Evolutionary conservation across 2,888 invertebrate genomes (phyloP).

Genomic region (Megastigmus dorsalis): DNA sequence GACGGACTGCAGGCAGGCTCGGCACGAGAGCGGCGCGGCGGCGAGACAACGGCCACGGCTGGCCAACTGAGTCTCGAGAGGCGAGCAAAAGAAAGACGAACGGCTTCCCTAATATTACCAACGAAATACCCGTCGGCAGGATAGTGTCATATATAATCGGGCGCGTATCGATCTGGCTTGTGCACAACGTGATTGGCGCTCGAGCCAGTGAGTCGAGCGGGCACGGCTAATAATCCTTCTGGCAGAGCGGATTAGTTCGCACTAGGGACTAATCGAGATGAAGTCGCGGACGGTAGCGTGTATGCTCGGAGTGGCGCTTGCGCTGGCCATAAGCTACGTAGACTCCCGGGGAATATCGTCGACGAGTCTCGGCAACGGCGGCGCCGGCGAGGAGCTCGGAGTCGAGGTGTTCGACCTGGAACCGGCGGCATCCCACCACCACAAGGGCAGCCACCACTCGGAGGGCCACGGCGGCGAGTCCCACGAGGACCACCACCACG

Average conservation of each 20-base stretch:
- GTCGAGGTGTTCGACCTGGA: slow-evolving; percentile 73
- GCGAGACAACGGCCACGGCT: neutral
- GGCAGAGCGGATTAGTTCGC: too few species aligned
- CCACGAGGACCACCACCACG: slow-evolving; percentile 79
- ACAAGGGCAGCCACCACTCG: slow-evolving; percentile 76
- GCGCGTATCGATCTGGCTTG: slow-evolving; percentile 58
- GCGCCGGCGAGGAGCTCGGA: neutral
- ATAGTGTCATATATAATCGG: slow-evolving; percentile 67
- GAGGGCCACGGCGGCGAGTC: slow-evolving; percentile 82
- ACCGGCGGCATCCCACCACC: slow-evolving; percentile 74
- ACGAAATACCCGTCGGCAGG: slow-evolving; percentile 58
- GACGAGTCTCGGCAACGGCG: neutral
- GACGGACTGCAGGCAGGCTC: too few species aligned
- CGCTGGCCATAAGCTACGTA: slow-evolving; percentile 3
- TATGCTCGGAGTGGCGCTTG: slow-evolving; percentile 19
- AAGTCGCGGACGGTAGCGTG: slow-evolving; percentile 18
- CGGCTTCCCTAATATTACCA: slow-evolving; percentile 65
- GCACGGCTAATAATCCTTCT: too few species aligned
- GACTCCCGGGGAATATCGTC: neutral
- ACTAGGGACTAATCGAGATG: slow-evolving; percentile 19
- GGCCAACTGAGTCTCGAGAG: slow-evolving; percentile 12
- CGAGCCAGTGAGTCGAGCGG: slow-evolving; percentile 5
- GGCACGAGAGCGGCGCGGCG: neutral
- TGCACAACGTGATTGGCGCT: slow-evolving; percentile 57
- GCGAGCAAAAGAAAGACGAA: slow-evolving; percentile 58